Evolutionary conservation across 2,797 vertebrate species (phyloP).

Genomic region (Podarcis lilfordi): DNA sequence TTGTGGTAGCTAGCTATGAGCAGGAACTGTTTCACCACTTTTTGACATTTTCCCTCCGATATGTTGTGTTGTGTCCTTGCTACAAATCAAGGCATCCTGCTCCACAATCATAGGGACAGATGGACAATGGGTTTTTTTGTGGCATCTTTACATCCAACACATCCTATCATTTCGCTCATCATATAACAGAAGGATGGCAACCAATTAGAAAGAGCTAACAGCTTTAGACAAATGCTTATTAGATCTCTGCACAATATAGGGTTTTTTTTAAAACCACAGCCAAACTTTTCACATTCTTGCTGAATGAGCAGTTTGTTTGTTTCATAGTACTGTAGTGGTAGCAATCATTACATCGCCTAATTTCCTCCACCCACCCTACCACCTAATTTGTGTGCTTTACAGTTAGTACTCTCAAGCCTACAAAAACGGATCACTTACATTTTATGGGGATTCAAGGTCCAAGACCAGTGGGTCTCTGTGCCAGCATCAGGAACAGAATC

Average conservation of each 20-base stretch:
- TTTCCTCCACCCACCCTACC: background rate
- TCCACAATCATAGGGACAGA: slow-evolving; percentile 40
- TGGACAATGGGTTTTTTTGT: slow-evolving; percentile 34
- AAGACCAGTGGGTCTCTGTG: background rate
- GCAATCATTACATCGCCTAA: background rate
- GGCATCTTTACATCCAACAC: slow-evolving; percentile 19
- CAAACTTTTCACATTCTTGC: slow-evolving; percentile 24
- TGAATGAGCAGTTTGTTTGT: background rate
- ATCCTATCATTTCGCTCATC: slow-evolving; percentile 41
- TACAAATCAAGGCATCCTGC: slow-evolving; percentile 7
- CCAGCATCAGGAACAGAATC: background rate
- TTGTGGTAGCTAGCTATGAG: slow-evolving; percentile 15
- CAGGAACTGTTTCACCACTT: slow-evolving; percentile 22
- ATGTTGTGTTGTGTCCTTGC: slow-evolving; percentile 36
- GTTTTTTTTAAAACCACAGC: slow-evolving; percentile 32
- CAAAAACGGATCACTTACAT: background rate
- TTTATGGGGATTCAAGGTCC: background rate
- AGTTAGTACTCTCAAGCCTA: background rate
- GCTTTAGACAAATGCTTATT: slow-evolving; percentile 49
- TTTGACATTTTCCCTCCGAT: slow-evolving; percentile 48
- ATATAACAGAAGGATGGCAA: slow-evolving; percentile 41
- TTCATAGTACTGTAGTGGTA: background rate
- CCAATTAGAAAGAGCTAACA: slow-evolving; percentile 56
- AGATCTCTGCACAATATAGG: slow-evolving; percentile 47
- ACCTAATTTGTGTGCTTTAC: background rate